Conservation (phyloP, 2,797 vertebrate genomes). For the Morus bassanus region DNA sequence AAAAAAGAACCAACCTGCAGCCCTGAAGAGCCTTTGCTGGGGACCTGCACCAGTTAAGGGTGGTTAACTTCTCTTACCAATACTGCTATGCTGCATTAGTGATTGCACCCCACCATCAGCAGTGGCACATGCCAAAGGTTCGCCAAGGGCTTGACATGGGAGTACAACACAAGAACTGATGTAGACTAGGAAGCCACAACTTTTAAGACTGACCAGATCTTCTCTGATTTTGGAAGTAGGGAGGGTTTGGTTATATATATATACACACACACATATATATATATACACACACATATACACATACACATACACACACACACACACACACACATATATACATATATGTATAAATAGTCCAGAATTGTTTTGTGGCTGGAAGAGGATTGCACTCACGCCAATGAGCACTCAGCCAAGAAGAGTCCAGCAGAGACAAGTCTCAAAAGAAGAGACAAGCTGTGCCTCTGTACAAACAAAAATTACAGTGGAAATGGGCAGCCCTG, state of each 20-base stretch:
- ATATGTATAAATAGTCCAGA: not conserved
- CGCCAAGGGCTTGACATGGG: not conserved
- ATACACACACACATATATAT: no score
- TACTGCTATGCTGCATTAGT: not conserved
- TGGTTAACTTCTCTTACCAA: not conserved
- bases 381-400: accelerated
- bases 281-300: no score
- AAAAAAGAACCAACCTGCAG: not conserved
- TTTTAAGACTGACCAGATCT: not conserved
- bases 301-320: no score
- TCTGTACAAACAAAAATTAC: not conserved
- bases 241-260: accelerated
- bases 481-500: not conserved
- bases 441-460: not conserved
- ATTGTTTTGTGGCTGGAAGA: not conserved
- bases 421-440: not conserved
- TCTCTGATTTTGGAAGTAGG: not conserved
- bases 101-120: not conserved
- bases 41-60: not conserved
- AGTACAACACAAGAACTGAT: not conserved
- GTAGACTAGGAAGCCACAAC: not conserved
- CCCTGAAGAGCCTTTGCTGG: not conserved
- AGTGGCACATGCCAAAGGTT: not conserved
- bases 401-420: not conserved
- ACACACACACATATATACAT: no score